A percentile compares a stretch with the other conserved stretches of the same genome.
These are phyloP conservation scores for Dryobotodes eremita DNA, from an alignment of 2,888 invertebrate species.

Conservation along the genomic window DNA sequence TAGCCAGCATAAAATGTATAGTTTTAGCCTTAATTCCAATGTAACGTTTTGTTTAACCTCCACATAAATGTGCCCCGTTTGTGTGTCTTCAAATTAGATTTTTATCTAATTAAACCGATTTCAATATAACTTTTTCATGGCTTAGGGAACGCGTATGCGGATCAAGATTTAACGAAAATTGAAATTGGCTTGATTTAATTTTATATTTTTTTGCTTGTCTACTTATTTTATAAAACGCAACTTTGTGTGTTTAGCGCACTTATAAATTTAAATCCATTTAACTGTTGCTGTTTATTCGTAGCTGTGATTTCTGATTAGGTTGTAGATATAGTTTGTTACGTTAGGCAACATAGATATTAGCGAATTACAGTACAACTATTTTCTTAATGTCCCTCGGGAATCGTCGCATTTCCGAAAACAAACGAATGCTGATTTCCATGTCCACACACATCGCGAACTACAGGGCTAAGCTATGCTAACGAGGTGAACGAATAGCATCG, in stretches of 20 bases:
- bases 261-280: slow-evolving; percentile 12
- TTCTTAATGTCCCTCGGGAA: too few relatives aligned
- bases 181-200: slow-evolving; percentile 33
- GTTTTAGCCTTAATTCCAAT: slow-evolving; percentile 6
- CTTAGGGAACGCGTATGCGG: background rate
- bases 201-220: background rate
- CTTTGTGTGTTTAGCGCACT: slow-evolving; percentile 11
- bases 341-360: slow-evolving; percentile 21
- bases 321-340: slow-evolving; percentile 18
- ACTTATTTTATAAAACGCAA: background rate
- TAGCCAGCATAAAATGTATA: slow-evolving; percentile 21
- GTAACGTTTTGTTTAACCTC: background rate
- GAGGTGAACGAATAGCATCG: too few relatives aligned
- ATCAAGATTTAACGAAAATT: slow-evolving; percentile 9
- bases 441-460: too few relatives aligned
- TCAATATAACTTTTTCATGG: slow-evolving; percentile 1
- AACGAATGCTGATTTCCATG: too few relatives aligned
- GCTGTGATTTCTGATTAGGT: background rate
- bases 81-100: background rate
- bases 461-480: too few relatives aligned
- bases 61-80: slow-evolving; percentile 20
- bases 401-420: too few relatives aligned
- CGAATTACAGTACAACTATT: background rate
- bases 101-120: slow-evolving; percentile 25
- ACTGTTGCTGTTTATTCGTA: slow-evolving; percentile 17